A percentile compares a stretch with the other conserved stretches of the same genome.
phyloP scores from a whole-genome alignment of 1,140 invertebrate species.

The Tetranychus urticae region DNA sequence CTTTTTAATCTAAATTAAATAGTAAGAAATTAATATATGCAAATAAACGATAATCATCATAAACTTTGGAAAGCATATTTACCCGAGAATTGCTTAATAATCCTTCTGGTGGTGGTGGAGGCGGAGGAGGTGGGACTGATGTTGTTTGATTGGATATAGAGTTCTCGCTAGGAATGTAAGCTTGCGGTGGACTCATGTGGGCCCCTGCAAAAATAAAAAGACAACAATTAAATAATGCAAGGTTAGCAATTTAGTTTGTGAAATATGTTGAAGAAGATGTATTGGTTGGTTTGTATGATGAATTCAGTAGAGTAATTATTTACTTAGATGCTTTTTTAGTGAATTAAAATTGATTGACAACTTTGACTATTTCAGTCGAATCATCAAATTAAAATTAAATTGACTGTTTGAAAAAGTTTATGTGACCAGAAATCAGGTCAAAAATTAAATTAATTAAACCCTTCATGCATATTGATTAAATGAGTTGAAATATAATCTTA shows the following conservation, averaged over 20 bases:
- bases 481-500: slow-evolving; percentile 7
- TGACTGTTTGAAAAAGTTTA: background rate
- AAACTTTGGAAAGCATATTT: background rate
- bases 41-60: background rate
- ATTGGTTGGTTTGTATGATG: no score
- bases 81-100: background rate
- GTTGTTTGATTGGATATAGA: background rate
- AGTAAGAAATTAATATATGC: no score
- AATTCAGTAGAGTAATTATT: no score
- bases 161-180: background rate
- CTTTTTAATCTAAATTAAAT: background rate
- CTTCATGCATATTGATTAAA: background rate
- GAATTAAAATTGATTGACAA: no score
- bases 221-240: no score
- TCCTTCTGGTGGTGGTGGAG: slow-evolving; percentile 13
- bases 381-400: background rate
- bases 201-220: background rate
- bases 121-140: slow-evolving; percentile 8
- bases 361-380: no score
- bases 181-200: background rate
- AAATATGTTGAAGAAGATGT: no score
- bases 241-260: no score
- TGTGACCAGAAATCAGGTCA: background rate
- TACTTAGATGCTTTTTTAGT: no score
- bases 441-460: background rate